Conservation (phyloP, 2,888 invertebrate species). For the Molorchus minor region DNA sequence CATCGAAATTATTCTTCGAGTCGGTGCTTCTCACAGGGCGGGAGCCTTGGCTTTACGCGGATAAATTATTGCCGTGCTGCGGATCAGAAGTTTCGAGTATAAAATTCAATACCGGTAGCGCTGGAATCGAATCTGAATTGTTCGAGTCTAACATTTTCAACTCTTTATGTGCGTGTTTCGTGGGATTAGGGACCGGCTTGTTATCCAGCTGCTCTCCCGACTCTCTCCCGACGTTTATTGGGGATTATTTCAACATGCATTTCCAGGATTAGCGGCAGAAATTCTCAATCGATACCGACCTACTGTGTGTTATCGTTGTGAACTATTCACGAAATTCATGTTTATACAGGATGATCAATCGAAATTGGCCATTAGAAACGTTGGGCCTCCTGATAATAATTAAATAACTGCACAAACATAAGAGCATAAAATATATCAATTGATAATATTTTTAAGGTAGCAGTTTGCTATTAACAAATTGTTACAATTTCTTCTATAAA, state of each 20-base stretch:
- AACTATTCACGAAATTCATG: neutral
- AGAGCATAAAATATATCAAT: too few species aligned
- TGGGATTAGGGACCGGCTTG: slow-evolving; percentile 42
- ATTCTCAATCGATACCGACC: slow-evolving; percentile 6
- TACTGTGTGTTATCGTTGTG: neutral
- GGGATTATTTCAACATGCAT: slow-evolving; percentile 49
- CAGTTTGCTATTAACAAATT: too few species aligned
- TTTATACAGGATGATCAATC: neutral
- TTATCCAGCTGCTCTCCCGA: slow-evolving; percentile 48
- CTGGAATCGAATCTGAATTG: slow-evolving; percentile 50
- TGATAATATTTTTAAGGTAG: too few species aligned
- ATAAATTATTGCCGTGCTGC: slow-evolving; percentile 46
- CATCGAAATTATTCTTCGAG: slow-evolving; percentile 52
- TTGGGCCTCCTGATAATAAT: too few species aligned
- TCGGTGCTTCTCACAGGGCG: slow-evolving; percentile 41
- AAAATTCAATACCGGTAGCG: slow-evolving; percentile 55
- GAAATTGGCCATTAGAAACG: neutral
- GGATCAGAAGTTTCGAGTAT: slow-evolving; percentile 42
- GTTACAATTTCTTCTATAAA: too few species aligned
- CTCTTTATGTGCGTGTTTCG: slow-evolving; percentile 51
- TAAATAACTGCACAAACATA: too few species aligned
- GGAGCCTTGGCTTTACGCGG: slow-evolving; percentile 40
- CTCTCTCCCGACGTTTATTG: slow-evolving; percentile 49
- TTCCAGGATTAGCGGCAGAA: slow-evolving; percentile 35
- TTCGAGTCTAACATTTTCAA: slow-evolving; percentile 53